Conservation (phyloP, 2,888 invertebrate genomes). For the Drosophila eohydei region DNA sequence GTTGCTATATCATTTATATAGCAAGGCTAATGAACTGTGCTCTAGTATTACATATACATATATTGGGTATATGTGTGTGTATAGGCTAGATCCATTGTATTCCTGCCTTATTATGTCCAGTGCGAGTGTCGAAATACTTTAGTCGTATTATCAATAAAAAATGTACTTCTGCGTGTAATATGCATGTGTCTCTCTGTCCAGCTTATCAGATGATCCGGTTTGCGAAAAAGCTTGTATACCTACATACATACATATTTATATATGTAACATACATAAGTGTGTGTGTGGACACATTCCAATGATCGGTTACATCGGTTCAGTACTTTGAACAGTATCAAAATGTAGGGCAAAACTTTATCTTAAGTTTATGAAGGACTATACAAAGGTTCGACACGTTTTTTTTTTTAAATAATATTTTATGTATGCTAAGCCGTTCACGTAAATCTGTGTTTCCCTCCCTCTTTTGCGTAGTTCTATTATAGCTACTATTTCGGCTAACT, state of each 20-base stretch:
- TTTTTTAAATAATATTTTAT: too few species aligned
- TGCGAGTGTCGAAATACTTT: constrained; percentile 19
- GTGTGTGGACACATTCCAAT: neutral
- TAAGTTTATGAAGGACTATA: neutral
- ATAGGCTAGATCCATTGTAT: constrained; percentile 7
- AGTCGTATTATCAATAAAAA: constrained; percentile 15
- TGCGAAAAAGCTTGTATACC: constrained; percentile 19
- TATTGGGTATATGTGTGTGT: neutral
- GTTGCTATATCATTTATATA: constrained; percentile 4
- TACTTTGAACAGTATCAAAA: neutral
- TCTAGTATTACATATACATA: constrained; percentile 1
- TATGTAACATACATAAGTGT: neutral
- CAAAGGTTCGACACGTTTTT: too few species aligned
- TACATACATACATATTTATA: neutral
- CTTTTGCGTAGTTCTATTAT: too few species aligned
- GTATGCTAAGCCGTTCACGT: too few species aligned
- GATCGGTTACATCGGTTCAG: neutral
- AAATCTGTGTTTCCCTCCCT: too few species aligned
- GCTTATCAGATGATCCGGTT: constrained; percentile 46
- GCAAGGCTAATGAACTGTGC: constrained; percentile 24
- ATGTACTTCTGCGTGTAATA: constrained; percentile 1
- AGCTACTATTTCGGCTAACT: too few species aligned
- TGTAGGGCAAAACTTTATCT: neutral
- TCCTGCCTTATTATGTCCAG: constrained; percentile 1
- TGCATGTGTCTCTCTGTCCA: constrained; percentile 7